Conservation (phyloP, 2,888 invertebrate genomes). For the Oegoconia quadripuncta region DNA sequence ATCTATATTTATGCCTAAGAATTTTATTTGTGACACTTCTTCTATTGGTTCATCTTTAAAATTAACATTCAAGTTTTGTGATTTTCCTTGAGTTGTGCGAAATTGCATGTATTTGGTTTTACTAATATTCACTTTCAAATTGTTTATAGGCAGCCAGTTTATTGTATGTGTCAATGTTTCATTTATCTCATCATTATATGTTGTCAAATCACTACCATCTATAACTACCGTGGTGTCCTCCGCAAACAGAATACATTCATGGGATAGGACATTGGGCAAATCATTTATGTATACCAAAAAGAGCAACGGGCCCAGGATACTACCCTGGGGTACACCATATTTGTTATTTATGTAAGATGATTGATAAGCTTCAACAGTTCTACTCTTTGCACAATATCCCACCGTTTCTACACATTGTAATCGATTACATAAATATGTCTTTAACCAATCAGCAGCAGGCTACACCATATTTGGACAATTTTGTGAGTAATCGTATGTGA, state of each 20-base stretch:
- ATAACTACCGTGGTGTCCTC: not conserved
- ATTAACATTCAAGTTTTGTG: not conserved
- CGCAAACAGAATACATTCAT: conserved; percentile 1
- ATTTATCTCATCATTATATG: not conserved
- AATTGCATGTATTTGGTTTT: conserved; percentile 1
- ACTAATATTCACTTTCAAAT: not conserved
- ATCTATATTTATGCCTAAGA: not conserved
- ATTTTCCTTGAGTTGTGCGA: not conserved
- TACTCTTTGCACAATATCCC: not conserved
- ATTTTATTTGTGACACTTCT: not conserved
- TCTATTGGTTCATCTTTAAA: not conserved
- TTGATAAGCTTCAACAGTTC: not conserved
- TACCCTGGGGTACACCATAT: conserved; percentile 3
- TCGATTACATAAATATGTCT: not conserved
- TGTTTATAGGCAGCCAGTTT: not conserved
- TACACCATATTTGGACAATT: not conserved
- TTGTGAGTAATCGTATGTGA: not conserved
- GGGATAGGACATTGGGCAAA: not conserved
- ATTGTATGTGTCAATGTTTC: not conserved
- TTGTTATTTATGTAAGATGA: not conserved
- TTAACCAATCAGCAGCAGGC: conserved; percentile 1
- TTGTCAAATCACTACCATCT: not conserved
- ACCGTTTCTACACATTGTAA: not conserved
- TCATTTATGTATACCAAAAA: conserved; percentile 1
- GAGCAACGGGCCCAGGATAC: not conserved